Conservation (phyloP, 2,888 invertebrate species). For the Scaptomyza polygonia region DNA sequence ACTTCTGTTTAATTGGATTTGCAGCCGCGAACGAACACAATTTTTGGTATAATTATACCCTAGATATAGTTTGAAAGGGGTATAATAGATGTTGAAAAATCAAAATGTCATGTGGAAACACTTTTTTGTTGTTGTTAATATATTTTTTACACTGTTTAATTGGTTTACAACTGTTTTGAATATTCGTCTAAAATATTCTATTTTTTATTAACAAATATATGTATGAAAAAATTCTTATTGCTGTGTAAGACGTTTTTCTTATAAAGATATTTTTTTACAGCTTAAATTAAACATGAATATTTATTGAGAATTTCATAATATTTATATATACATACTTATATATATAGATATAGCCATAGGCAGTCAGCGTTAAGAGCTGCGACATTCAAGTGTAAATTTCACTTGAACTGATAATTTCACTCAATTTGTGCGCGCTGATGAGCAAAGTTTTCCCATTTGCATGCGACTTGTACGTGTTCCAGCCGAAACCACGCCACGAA, state of each 20-base stretch:
- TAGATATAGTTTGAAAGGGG: background rate
- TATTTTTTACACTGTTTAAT: no score
- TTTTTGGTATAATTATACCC: conserved; percentile 18
- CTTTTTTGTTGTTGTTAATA: no score
- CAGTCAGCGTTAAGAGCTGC: conserved; percentile 33
- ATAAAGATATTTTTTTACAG: no score
- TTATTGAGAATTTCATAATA: no score
- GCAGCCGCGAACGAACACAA: conserved; percentile 38
- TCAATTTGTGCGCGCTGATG: conserved; percentile 79
- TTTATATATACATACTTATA: no score
- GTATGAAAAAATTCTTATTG: no score
- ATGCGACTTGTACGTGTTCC: conserved; percentile 74
- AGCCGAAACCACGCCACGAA: conserved; percentile 21
- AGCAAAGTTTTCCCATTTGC: conserved; percentile 80
- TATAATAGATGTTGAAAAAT: background rate
- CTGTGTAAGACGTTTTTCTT: no score
- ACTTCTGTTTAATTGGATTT: conserved; percentile 74
- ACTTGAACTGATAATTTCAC: conserved; percentile 80
- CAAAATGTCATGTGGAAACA: no score
- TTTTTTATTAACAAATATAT: no score
- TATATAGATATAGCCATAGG: conserved; percentile 11
- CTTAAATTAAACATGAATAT: no score
- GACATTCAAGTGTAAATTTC: conserved; percentile 78
- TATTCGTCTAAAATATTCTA: no score
- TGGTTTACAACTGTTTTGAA: no score